Evolutionary conservation across 1,140 invertebrate species (phyloP).

Genomic region (Drosophila nigromelanica): DNA sequence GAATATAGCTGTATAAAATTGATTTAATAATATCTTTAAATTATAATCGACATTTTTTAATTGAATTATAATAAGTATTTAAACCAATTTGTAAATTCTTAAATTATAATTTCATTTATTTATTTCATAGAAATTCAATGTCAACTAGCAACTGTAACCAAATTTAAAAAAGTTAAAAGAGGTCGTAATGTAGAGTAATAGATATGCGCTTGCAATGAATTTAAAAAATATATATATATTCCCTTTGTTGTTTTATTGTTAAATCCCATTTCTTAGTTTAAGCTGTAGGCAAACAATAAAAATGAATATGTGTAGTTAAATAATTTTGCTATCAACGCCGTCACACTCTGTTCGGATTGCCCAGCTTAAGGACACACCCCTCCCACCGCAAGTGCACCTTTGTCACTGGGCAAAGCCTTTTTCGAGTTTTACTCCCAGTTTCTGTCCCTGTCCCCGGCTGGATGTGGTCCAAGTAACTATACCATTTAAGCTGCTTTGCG

Average conservation of each 20-base stretch:
- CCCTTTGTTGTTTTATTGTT: background rate
- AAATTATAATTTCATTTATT: too few relatives aligned
- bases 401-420: conserved; percentile 32
- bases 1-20: too few relatives aligned
- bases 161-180: too few relatives aligned
- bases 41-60: too few relatives aligned
- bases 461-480: conserved; percentile 67
- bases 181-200: too few relatives aligned
- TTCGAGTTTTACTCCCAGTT: background rate
- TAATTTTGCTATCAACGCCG: conserved; percentile 66
- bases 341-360: conserved; percentile 44
- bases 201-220: too few relatives aligned
- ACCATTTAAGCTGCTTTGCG: conserved; percentile 72
- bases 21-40: too few relatives aligned
- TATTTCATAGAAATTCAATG: too few relatives aligned
- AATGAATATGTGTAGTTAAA: conserved; percentile 57
- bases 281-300: conserved; percentile 60
- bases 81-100: too few relatives aligned
- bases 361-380: conserved; percentile 31
- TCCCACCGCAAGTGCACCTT: conserved; percentile 39
- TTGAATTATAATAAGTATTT: too few relatives aligned
- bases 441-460: background rate
- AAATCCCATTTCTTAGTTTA: conserved; percentile 1
- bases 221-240: background rate
- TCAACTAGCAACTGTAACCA: too few relatives aligned